These are phyloP conservation scores for Agrotis puta DNA, from an alignment of 2,888 invertebrate genomes.

Conservation along the genomic window DNA sequence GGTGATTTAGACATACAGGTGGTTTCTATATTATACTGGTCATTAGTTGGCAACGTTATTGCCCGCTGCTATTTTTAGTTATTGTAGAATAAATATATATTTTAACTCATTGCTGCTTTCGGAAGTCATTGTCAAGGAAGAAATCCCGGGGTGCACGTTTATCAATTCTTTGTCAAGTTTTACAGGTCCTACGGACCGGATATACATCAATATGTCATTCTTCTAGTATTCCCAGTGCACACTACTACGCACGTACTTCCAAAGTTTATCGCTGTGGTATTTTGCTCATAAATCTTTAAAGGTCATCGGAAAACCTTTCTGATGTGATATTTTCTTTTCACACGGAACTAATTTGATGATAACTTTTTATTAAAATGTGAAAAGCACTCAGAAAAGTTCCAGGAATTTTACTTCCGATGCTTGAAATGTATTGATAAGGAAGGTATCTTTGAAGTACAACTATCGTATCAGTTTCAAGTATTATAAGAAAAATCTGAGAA, in stretches of 20 bases:
- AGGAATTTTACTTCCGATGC: constrained; percentile 18
- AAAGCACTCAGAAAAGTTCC: constrained; percentile 23
- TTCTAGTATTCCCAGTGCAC: constrained; percentile 44
- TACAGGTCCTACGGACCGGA: background rate
- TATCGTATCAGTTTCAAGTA: background rate
- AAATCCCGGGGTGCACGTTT: background rate
- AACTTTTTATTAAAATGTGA: constrained; percentile 38
- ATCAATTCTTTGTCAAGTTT: constrained; percentile 6
- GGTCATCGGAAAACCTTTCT: constrained; percentile 45
- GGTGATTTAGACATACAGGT: background rate
- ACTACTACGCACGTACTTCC: constrained; percentile 40
- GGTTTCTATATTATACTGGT: no score
- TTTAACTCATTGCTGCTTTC: background rate
- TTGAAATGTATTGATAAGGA: constrained; percentile 29
- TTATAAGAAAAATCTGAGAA: background rate
- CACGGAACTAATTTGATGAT: constrained; percentile 36
- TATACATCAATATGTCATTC: constrained; percentile 49
- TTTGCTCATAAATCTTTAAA: constrained; percentile 58
- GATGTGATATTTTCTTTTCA: constrained; percentile 45
- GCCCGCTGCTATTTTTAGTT: no score
- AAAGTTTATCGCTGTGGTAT: constrained; percentile 56
- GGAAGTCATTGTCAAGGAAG: background rate
- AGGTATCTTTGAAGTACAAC: constrained; percentile 10
- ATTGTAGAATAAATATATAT: no score
- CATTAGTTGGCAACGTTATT: background rate